phyloP scores from a whole-genome alignment of 2,797 vertebrate genomes.

The Sebastiscus tertius region DNA sequence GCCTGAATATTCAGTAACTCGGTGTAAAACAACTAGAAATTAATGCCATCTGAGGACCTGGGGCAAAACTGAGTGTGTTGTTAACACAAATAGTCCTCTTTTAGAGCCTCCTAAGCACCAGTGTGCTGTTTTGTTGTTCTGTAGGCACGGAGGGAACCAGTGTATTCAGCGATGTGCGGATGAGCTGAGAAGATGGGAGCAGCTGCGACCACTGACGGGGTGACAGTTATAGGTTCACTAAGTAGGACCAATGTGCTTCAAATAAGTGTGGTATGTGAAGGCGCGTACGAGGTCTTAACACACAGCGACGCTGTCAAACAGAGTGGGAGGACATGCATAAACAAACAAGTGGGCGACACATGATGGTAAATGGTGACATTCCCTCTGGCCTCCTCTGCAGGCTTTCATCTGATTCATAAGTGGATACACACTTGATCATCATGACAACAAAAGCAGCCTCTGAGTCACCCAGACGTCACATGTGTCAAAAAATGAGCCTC shows the following conservation, averaged over 20 bases:
- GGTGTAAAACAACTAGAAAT: slow-evolving; percentile 64
- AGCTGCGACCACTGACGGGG: slow-evolving; percentile 41
- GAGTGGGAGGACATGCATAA: slow-evolving; percentile 52
- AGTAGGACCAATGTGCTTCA: slow-evolving; percentile 36
- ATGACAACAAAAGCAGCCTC: slow-evolving; percentile 38
- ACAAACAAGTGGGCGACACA: slow-evolving; percentile 77
- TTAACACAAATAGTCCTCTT: slow-evolving; percentile 36
- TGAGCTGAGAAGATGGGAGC: slow-evolving; percentile 26
- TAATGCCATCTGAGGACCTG: slow-evolving; percentile 63
- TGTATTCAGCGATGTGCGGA: slow-evolving; percentile 2
- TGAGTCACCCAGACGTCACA: slow-evolving; percentile 51
- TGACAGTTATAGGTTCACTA: slow-evolving; percentile 38
- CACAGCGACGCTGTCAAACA: slow-evolving; percentile 41
- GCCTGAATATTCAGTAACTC: slow-evolving; percentile 60
- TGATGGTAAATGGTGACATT: slow-evolving; percentile 54
- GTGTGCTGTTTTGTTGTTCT: slow-evolving; percentile 1
- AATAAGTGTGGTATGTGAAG: slow-evolving; percentile 53
- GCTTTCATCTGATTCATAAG: slow-evolving; percentile 74
- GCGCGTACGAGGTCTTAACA: slow-evolving; percentile 23
- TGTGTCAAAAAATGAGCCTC: slow-evolving; percentile 41
- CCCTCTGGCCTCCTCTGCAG: slow-evolving; percentile 52
- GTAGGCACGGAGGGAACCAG: background rate
- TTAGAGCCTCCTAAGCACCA: background rate
- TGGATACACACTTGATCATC: slow-evolving; percentile 45
- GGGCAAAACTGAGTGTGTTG: slow-evolving; percentile 14